Evolutionary conservation across 2,113 vertebrate genomes (phyloP), one percentile per base, ranked within the genome.

Genomic region (Siniperca chuatsi): DNA sequence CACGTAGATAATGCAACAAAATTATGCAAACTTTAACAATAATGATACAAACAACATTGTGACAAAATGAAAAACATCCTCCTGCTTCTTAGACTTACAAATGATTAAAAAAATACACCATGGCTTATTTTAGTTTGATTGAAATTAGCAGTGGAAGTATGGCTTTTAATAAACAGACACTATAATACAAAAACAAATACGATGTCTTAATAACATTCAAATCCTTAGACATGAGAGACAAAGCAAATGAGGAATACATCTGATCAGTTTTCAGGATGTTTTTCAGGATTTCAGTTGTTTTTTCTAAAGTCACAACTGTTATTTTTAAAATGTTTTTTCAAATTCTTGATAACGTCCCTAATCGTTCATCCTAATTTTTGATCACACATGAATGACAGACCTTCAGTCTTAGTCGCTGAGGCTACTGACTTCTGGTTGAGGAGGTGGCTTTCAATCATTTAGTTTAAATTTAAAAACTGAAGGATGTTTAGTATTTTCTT

Each of bases 71-170:
- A 87, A 79, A 79, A 76, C 40, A 23, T 80, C 71, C 5, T 20
- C 23, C 50, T 62, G 16, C 57, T 75, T 69, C 8, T 4, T 42
- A 77, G 23, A 82, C 61, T 81, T 81, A 58, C 40, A 87, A 82
- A 78, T 44, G 13, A 80, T 62, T 9, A 75, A 76, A 86, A 73
- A 79, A 80, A 89, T 2, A 80, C 46, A 87, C 11, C 70, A 83
- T 89, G 87, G 85, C 85, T 90, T 84, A 23, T 79, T 83, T 86
- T 52, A 86, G 85, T 82, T 79, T 72, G 85, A 86, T 55, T 87
- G 80, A 90, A 87, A 90, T 83, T 67, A 90, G 75, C 81, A 85
- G 77, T 86, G 80, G 80, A 82, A 62, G 52, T 88, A 82, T 90
- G 87, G 87, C 89, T 92, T 91, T 87, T 46, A 74, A 87, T 70